Percentiles rank a stretch among this genome's conserved stretches.
Conservation (phyloP, 2,888 invertebrate genomes). For the Cylindroiulus punctatus region DNA sequence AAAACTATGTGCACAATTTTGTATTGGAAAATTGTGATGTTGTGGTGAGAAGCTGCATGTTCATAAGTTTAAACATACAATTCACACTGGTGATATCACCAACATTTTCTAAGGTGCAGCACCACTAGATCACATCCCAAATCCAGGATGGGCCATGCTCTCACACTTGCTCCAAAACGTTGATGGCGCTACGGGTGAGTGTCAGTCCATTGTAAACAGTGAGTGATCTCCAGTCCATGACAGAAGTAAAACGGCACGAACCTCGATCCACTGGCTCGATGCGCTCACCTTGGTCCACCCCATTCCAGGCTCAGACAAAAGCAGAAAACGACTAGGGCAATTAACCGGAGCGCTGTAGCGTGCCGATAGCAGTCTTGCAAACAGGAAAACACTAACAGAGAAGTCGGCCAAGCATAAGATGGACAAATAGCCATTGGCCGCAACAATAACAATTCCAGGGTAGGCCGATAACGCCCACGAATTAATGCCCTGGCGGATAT, state of each 20-base stretch:
- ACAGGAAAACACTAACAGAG: conserved; percentile 22
- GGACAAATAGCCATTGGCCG: conserved; percentile 37
- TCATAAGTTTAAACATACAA: too few species aligned
- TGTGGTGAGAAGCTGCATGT: too few species aligned
- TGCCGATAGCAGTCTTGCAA: neutral
- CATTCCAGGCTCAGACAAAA: neutral
- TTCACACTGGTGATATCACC: too few species aligned
- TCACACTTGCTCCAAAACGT: too few species aligned
- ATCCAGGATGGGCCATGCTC: too few species aligned
- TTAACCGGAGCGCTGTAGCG: conserved; percentile 26
- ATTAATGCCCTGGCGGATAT: neutral
- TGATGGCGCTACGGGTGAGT: neutral
- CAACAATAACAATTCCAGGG: conserved; percentile 27
- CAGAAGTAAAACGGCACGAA: neutral
- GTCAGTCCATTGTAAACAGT: neutral
- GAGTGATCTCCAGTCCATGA: neutral
- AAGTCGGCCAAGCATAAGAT: conserved; percentile 15
- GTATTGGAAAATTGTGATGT: too few species aligned
- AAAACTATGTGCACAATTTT: too few species aligned
- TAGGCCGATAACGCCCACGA: conserved; percentile 9
- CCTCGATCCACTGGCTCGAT: neutral
- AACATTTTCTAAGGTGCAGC: too few species aligned
- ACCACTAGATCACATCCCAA: too few species aligned
- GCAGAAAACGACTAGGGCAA: conserved; percentile 13
- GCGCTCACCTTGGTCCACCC: too few species aligned